Base-by-base conservation (phyloP, 2,113 vertebrate species). In the Sander lucioperca region DNA sequence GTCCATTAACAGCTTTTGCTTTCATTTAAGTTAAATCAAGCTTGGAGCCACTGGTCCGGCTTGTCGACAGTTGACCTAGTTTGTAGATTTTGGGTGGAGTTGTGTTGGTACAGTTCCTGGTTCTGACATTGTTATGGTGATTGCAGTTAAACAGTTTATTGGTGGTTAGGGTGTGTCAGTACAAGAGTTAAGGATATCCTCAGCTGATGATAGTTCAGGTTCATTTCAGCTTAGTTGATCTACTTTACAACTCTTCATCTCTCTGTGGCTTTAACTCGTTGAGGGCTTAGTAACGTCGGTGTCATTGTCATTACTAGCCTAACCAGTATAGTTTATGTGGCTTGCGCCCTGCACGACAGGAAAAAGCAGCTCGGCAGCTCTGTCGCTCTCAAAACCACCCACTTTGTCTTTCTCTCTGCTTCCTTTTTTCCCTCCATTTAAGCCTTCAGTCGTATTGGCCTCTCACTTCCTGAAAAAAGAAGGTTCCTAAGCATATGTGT, bases 341-440 rank as follows among this genome's bases (percentile, higher is more conserved):
- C 30, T 77, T 73, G 59, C 47, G 87, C 76, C 87, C 81, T 87
- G 88, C 27, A 84, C 74, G 80, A 90, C 93, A 90, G 92, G 92
- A 94, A 93, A 90, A 93, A 89, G 93, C 91, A 87, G 92, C 88
- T 74, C 54, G 85, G 86, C 86, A 88, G 88, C 78, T 88, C 69
- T 79, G 85, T 83, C 16, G 16, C 85, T 90, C 64, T 84, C 27
- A 64, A 80, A 82, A 83, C 84, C 86, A 81, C 76, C 83, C 84
- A 68, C 79, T 89, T 67, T 0, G 18, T 88, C 65, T 81, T 19
- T 86, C 67, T 73, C 64, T 69, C 54, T 43, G 10, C 64, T 90
- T 78, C 64, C 82, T 88, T 83, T 86, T 76, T 76, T 82, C 63
- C 85, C 43, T 65, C 56, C 25, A 57, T 74, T 86, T 33, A 84